A percentile compares a stretch with the other conserved stretches of the same genome.
Evolutionary conservation across 2,797 vertebrate species (phyloP).

Genomic region (Sylvilagus floridanus): DNA sequence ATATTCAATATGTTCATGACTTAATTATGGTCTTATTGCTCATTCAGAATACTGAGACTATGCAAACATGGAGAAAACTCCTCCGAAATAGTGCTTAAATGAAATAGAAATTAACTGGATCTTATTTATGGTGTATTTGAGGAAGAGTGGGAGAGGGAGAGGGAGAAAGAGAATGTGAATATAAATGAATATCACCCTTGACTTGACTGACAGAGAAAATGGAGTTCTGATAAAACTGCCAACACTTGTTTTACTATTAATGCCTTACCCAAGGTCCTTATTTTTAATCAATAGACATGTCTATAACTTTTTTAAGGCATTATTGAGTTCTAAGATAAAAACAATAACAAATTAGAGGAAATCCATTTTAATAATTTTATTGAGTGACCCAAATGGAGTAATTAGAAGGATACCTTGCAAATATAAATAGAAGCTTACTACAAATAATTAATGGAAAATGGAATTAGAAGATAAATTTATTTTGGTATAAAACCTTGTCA

Average conservation of each 20-base stretch:
- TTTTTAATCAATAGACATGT: slow-evolving; percentile 50
- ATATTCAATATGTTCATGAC: background rate
- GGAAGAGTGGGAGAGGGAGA: too few species aligned
- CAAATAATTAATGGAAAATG: too few species aligned
- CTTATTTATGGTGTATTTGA: background rate
- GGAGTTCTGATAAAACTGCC: slow-evolving; percentile 21
- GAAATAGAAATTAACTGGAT: slow-evolving; percentile 7
- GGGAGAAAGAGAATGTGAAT: background rate
- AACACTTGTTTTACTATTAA: background rate
- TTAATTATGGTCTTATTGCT: background rate
- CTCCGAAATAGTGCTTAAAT: background rate
- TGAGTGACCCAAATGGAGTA: background rate
- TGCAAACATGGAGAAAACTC: background rate
- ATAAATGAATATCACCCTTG: too few species aligned
- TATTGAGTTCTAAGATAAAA: slow-evolving; percentile 28
- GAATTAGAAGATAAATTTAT: too few species aligned
- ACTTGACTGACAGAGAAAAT: background rate
- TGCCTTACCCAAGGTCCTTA: slow-evolving; percentile 7
- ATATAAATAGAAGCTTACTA: background rate
- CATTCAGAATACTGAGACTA: background rate
- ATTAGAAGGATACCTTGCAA: background rate
- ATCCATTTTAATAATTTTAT: background rate
- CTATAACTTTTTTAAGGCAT: background rate
- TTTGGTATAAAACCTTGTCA: too few species aligned
- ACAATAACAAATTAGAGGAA: slow-evolving; percentile 42